Evolutionary conservation across 35 echinoderm and acorn worm species (phyloP).

Genomic region (Patiria miniata): DNA sequence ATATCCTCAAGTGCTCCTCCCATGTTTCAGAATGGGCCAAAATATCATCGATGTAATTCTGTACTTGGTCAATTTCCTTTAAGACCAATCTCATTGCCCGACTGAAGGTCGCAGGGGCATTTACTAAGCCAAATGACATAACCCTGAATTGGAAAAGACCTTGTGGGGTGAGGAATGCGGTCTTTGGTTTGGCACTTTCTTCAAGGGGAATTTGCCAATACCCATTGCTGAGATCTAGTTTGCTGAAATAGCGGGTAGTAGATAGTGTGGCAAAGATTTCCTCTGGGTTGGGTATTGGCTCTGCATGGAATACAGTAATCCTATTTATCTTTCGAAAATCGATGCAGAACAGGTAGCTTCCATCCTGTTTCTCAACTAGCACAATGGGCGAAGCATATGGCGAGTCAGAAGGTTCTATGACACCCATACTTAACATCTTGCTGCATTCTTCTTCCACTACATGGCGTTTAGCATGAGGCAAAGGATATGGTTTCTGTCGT

Average conservation of each 20-base stretch:
- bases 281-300: conserved; percentile 52
- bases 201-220: conserved; percentile 56
- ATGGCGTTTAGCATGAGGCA: conserved; percentile 34
- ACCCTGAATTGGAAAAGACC: conserved; percentile 46
- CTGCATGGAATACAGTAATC: conserved; percentile 52
- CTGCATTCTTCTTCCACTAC: conserved; percentile 39
- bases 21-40: conserved; percentile 36
- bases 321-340: conserved; percentile 56
- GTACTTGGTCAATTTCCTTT: background rate
- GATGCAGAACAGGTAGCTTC: conserved; percentile 36
- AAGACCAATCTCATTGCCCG: conserved; percentile 35
- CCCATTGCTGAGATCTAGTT: conserved; percentile 50
- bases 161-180: conserved; percentile 44
- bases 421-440: conserved; percentile 49
- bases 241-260: conserved; percentile 27
- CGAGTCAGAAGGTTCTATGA: too few relatives aligned
- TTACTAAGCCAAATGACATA: conserved; percentile 53
- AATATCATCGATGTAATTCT: conserved; percentile 55
- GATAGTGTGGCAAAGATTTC: conserved; percentile 41
- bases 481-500: conserved; percentile 41
- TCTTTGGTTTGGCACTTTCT: conserved; percentile 21
- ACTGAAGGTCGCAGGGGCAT: conserved; percentile 47
- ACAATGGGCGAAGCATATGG: too few relatives aligned
- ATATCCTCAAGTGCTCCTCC: conserved; percentile 12
- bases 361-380: too few relatives aligned